phyloP scores from a whole-genome alignment of 2,797 vertebrate species.

The Chelon auratus region DNA sequence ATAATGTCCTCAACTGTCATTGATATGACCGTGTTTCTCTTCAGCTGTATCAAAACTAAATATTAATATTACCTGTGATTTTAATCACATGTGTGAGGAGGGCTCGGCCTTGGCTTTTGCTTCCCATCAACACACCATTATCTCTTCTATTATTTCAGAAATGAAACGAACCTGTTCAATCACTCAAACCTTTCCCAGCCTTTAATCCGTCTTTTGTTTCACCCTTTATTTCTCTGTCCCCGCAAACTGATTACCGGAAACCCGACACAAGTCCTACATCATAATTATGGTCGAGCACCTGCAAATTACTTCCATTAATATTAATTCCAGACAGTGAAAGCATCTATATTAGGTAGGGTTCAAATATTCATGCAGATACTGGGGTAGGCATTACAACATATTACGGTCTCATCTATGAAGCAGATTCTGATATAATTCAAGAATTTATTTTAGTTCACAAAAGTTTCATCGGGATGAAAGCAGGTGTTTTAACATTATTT shows the following conservation, averaged over 20 bases:
- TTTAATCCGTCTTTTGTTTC: constrained; percentile 34
- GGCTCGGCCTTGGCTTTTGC: constrained; percentile 37
- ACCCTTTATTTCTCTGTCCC: constrained; percentile 43
- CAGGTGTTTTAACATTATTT: neutral
- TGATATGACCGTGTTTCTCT: constrained; percentile 32
- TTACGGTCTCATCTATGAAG: constrained; percentile 16
- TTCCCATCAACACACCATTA: constrained; percentile 61
- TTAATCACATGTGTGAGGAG: constrained; percentile 44
- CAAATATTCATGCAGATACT: constrained; percentile 63
- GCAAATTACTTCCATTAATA: constrained; percentile 77
- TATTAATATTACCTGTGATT: constrained; percentile 23
- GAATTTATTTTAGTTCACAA: neutral
- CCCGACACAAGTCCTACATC: constrained; percentile 65
- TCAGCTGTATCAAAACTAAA: constrained; percentile 16
- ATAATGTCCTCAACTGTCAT: constrained; percentile 6
- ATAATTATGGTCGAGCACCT: constrained; percentile 68
- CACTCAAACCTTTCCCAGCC: constrained; percentile 30
- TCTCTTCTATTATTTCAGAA: constrained; percentile 32
- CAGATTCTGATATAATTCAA: neutral
- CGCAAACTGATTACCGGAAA: constrained; percentile 63
- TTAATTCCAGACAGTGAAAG: constrained; percentile 67
- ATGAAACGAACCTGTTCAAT: constrained; percentile 39
- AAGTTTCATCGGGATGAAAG: constrained; percentile 13
- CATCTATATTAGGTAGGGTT: constrained; percentile 63
- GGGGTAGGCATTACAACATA: constrained; percentile 22